phyloP scores from a whole-genome alignment of 1,140 invertebrate genomes.

The Ectropis grisescens region DNA sequence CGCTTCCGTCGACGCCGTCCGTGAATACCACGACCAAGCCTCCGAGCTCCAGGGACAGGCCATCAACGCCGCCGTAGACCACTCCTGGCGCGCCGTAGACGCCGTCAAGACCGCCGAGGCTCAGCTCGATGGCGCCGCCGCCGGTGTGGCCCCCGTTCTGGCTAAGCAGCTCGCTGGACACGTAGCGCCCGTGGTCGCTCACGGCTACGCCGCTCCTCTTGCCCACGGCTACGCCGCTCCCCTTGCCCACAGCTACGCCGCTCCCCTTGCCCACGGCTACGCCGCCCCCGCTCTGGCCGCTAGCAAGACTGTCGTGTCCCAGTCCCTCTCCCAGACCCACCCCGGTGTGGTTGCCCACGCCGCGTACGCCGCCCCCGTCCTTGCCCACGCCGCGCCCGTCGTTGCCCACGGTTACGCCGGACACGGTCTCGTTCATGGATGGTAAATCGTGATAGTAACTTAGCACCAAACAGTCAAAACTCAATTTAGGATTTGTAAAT shows the following conservation, averaged over 20 bases:
- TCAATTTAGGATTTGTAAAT: conserved; percentile 57
- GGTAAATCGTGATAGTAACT: conserved; percentile 57
- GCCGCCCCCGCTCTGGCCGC: too few species aligned
- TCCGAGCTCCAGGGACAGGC: conserved; percentile 71
- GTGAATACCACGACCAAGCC: conserved; percentile 71
- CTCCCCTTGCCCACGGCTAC: conserved; percentile 10
- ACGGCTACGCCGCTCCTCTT: conserved; percentile 16
- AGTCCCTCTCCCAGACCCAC: conserved; percentile 50
- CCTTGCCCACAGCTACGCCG: too few species aligned
- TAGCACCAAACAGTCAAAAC: conserved; percentile 61
- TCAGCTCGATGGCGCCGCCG: conserved; percentile 70
- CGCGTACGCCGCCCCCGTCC: too few species aligned
- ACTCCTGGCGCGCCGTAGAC: conserved; percentile 67
- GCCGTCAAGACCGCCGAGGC: conserved; percentile 70
- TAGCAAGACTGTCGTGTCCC: conserved; percentile 37
- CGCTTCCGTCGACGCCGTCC: conserved; percentile 67
- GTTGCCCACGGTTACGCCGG: too few species aligned
- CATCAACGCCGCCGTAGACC: conserved; percentile 69
- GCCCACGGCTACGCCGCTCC: conserved; percentile 14
- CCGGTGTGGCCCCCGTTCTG: conserved; percentile 69
- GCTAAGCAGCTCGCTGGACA: conserved; percentile 49
- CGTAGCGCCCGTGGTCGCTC: conserved; percentile 13
- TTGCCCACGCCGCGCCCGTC: too few species aligned
- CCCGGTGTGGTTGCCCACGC: conserved; percentile 24
- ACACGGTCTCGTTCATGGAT: conserved; percentile 39